Evolutionary conservation across 2,797 vertebrate genomes (phyloP), one percentile per base, ranked within the genome.

Genomic region (Astyanax mexicanus): DNA sequence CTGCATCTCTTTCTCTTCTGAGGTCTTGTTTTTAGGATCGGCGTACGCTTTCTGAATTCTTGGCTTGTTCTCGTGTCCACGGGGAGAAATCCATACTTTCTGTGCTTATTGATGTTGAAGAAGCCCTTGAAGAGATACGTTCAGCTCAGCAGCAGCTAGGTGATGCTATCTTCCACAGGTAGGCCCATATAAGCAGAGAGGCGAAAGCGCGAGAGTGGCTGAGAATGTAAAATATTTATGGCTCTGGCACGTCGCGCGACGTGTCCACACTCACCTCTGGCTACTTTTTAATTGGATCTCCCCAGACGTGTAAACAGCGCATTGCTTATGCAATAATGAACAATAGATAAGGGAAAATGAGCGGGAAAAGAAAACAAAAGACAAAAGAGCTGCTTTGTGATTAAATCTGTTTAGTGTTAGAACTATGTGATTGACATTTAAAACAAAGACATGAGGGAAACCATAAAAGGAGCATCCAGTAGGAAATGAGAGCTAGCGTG

Each of bases 271-370:
- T 84, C 86, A 87, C 90, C 86, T 86, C n/a, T 6, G 86, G 87
- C 86, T 80, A 88, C 82, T 84, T 89, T 90, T 91, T 90, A 91
- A 91, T 91, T 90, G 88, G 88, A 82, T 87, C 85, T 87, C 80
- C 77, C 68, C 78, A 85, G 86, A 88, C 84, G 84, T 82, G 84
- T 83, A 89, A 89, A 88, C 87, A 87, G 84, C 82, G 83, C 78
- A 83, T 79, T 17, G 58, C 66, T 83, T 87, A 84, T 82, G 85
- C 72, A 77, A 81, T 17, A 42, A 85, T 78, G 51, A 79, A 84
- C 81, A 87, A 84, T 80, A 84, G 75, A 88, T 71, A 68, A 38
- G 42, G 68, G 72, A 55, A 54, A 72, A 69, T 47, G 66, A 60
- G 54, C 32, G 61, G 38, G 25, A 11, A 49, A 55, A 55, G n/a